Conservation (phyloP, 1,140 invertebrate genomes). For the Atta cephalotes region DNA sequence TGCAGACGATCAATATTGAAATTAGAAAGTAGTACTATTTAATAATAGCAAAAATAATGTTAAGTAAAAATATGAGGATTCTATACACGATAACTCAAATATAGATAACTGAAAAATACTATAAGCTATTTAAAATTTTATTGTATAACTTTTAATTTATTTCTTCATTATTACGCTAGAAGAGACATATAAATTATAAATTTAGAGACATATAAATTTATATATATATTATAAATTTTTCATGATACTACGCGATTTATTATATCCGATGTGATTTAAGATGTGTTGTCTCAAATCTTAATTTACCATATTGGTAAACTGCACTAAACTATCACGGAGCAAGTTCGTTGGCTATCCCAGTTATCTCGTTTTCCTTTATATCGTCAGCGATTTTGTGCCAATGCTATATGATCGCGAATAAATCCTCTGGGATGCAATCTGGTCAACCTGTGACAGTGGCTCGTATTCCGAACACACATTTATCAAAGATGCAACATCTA, state of each 20-base stretch:
- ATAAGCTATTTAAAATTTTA: background rate
- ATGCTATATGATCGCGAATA: conserved; percentile 59
- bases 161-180: no score
- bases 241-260: background rate
- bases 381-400: conserved; percentile 44
- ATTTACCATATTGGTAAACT: background rate
- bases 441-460: conserved; percentile 57
- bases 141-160: background rate
- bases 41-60: background rate
- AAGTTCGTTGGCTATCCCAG: background rate
- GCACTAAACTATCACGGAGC: background rate
- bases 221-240: background rate
- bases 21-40: no score
- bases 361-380: conserved; percentile 25
- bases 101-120: background rate
- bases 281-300: background rate
- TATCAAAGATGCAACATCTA: conserved; percentile 64
- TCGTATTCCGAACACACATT: conserved; percentile 59
- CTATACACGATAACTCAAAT: background rate
- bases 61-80: background rate
- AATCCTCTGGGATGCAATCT: conserved; percentile 61
- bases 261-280: background rate
- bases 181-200: no score
- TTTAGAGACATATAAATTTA: no score
- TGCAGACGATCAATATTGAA: no score